Percentiles rank a stretch among this genome's conserved stretches.
These are phyloP conservation scores for Leucoraja ocellata DNA, from an alignment of 2,797 vertebrate species.

Conservation along the genomic window DNA sequence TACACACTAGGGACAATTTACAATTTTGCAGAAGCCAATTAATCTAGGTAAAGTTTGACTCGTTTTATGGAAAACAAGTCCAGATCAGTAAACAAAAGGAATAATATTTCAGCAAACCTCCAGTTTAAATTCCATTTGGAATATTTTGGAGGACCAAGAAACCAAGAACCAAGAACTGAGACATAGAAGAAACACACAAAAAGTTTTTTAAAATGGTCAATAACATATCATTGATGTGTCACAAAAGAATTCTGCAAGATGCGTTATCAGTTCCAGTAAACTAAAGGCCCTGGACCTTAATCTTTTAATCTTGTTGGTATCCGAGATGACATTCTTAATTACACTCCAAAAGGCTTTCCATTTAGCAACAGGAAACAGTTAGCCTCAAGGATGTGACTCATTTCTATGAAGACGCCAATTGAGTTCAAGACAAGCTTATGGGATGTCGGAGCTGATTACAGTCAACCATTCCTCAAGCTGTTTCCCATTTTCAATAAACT, in stretches of 20 bases:
- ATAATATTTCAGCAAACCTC: neutral
- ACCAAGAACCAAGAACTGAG: neutral
- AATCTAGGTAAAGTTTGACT: neutral
- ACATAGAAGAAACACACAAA: neutral
- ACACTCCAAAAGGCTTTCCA: neutral
- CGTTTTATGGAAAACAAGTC: neutral
- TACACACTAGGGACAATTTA: too few relatives aligned
- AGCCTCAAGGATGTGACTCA: neutral
- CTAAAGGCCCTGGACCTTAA: too few relatives aligned
- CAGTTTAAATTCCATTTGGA: too few relatives aligned
- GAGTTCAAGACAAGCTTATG: neutral
- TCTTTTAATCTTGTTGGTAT: neutral
- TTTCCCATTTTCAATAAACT: neutral
- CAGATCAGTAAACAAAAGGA: neutral
- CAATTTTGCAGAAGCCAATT: neutral
- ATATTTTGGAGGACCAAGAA: too few relatives aligned
- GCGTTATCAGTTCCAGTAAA: neutral
- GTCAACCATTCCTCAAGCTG: neutral
- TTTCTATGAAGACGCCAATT: neutral
- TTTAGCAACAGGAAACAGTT: slow-evolving; percentile 24
- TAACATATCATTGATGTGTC: neutral
- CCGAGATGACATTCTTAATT: neutral
- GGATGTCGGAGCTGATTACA: neutral
- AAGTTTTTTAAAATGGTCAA: neutral
- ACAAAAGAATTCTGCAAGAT: neutral